Evolutionary conservation across 2,113 vertebrate species (phyloP).

Genomic region (Engraulis encrasicolus): DNA sequence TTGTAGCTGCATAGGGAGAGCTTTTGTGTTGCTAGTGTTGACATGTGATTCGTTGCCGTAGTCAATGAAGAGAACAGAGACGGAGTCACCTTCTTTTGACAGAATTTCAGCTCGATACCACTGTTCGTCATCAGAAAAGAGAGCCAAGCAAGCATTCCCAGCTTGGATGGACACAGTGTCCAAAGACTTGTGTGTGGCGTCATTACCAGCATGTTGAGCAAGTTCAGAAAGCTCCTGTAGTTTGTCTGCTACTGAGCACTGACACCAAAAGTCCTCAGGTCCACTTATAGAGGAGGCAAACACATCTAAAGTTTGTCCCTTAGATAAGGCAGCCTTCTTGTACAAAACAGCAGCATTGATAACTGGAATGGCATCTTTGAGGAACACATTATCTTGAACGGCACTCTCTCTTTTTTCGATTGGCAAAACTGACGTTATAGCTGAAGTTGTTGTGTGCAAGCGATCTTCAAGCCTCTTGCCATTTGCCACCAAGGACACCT

Average conservation of each 20-base stretch:
- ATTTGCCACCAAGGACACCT: slow-evolving; percentile 79
- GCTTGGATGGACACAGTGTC: slow-evolving; percentile 50
- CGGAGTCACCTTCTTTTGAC: slow-evolving; percentile 46
- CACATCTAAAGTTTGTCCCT: slow-evolving; percentile 72
- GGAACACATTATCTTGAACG: neutral
- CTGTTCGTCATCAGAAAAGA: slow-evolving; percentile 76
- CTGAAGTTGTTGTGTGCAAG: slow-evolving; percentile 43
- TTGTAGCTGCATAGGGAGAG: slow-evolving; percentile 73
- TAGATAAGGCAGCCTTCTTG: slow-evolving; percentile 67
- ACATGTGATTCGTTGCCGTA: slow-evolving; percentile 82
- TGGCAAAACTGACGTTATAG: slow-evolving; percentile 1
- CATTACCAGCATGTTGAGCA: slow-evolving; percentile 69
- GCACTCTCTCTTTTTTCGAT: slow-evolving; percentile 1
- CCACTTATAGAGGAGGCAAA: slow-evolving; percentile 74
- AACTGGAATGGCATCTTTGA: neutral
- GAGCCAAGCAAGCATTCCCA: slow-evolving; percentile 81
- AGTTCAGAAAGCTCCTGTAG: slow-evolving; percentile 72
- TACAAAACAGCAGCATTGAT: slow-evolving; percentile 26
- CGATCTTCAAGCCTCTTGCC: slow-evolving; percentile 70
- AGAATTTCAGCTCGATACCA: slow-evolving; percentile 84
- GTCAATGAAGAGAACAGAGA: slow-evolving; percentile 83
- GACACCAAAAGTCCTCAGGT: slow-evolving; percentile 88
- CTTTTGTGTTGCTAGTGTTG: slow-evolving; percentile 65
- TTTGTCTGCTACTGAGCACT: slow-evolving; percentile 66
- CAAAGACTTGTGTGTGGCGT: slow-evolving; percentile 22